These are phyloP conservation scores for Eospalax fontanierii DNA, from an alignment of 2,797 vertebrate genomes.

Conservation along the genomic window DNA sequence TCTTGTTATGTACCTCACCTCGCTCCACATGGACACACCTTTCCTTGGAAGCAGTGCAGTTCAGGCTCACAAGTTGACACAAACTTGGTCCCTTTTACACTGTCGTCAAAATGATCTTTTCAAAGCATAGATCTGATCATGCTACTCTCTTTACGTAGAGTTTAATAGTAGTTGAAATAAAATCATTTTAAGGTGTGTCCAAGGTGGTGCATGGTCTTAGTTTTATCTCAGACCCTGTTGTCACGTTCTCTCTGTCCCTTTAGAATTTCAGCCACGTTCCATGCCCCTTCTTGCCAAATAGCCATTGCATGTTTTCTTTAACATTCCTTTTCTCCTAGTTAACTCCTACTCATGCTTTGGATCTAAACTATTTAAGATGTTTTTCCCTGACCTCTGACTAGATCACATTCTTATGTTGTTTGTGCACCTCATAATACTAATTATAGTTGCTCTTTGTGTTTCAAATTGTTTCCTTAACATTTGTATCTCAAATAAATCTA, in stretches of 20 bases:
- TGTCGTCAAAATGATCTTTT: neutral
- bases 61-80: neutral
- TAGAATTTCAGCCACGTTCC: neutral
- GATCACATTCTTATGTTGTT: neutral
- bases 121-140: neutral
- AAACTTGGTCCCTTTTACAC: neutral
- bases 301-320: neutral
- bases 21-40: neutral
- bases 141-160: neutral
- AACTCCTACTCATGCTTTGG: conserved; percentile 12
- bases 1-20: neutral
- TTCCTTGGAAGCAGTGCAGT: neutral
- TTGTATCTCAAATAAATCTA: conserved; percentile 22
- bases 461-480: conserved; percentile 3
- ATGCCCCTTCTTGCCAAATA: neutral
- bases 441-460: conserved; percentile 18
- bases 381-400: neutral
- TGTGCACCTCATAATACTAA: neutral
- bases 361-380: conserved; percentile 7
- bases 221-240: neutral
- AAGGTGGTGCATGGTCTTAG: neutral
- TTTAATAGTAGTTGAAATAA: neutral
- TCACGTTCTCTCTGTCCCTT: neutral
- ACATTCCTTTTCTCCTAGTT: neutral
- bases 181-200: neutral